Evolutionary conservation across 2,888 invertebrate genomes (phyloP), one percentile per base, ranked within the genome.

Genomic region (Plagodis pulveraria): DNA sequence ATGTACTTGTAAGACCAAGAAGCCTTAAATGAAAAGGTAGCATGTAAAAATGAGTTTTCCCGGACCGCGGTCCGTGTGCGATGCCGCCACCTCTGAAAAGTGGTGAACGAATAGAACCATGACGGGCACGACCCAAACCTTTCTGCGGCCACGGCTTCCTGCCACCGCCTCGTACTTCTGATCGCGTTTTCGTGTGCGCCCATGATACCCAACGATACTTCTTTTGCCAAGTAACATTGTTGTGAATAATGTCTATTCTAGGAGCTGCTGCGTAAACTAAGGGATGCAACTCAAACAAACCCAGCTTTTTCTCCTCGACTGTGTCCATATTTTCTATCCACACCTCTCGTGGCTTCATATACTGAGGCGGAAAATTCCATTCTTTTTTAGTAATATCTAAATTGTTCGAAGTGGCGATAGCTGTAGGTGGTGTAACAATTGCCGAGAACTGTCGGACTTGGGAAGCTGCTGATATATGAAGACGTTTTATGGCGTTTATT

Each of bases 71-170:
- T 0, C 99, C 99, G 78, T 98, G 97, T 6, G 95, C 94, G 47
- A 96, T 81, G 47, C 98, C 99, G 76, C 99, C 98, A 0, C 96
- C 95, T 65, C 93, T 93, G 88, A 95, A 99, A 1, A 98, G 81
- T 0, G 99, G 99, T 2, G 99, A 97, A 58, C 98, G 94, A 60
- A 97, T 97, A 9, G 98, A 98, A 10, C 99, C 98, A 80, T 99
- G 99, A 45, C 99, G 94, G 0, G 99, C 97, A 69, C 95, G 94
- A 0, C 99, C 99, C 35, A 94, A 80, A 32, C 98, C 98, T 89
- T 99, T 99, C 81, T 99, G 99, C 0, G 97, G 98, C 98, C 99
- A 99, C 0, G 99, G 99, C 76, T 99, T 99, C 34, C 94, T 93
- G 0, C 98, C 98, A 53, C 98, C 98, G 41, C 99, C 99, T 49